phyloP scores from a whole-genome alignment of 2,888 invertebrate species.

The Syritta pipiens region DNA sequence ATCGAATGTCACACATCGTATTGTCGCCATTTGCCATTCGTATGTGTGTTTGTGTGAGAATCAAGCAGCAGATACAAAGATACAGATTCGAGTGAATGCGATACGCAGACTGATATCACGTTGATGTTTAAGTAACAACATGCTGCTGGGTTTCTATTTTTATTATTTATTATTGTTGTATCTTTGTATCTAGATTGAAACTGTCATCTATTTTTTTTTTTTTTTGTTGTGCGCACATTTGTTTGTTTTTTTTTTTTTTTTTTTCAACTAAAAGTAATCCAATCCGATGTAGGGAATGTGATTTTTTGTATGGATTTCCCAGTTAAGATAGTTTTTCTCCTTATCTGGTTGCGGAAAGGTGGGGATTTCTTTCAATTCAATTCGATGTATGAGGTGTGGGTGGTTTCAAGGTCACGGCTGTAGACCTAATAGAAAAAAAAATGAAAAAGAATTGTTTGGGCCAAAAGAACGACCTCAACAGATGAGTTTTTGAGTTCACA shows the following conservation, averaged over 20 bases:
- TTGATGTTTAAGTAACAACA: slow-evolving; percentile 30
- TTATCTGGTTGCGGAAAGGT: not conserved
- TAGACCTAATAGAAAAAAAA: no score
- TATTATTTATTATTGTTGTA: slow-evolving; percentile 1
- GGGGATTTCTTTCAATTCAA: no score
- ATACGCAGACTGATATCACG: slow-evolving; percentile 45
- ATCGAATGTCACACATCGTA: slow-evolving; percentile 25
- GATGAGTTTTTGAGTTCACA: no score
- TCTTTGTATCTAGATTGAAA: slow-evolving; percentile 25
- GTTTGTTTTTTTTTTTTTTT: not conserved
- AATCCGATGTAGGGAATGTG: slow-evolving; percentile 21
- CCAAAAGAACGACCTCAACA: no score
- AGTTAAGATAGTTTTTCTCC: slow-evolving; percentile 5
- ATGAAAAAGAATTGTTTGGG: no score
- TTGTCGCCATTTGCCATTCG: not conserved
- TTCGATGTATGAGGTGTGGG: no score
- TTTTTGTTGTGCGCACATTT: no score
- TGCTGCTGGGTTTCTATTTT: slow-evolving; percentile 24
- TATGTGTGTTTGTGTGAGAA: not conserved
- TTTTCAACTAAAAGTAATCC: slow-evolving; percentile 11
- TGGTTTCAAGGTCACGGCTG: no score
- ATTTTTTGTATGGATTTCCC: slow-evolving; percentile 30
- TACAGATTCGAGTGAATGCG: slow-evolving; percentile 19
- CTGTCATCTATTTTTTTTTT: slow-evolving; percentile 17
- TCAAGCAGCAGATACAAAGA: not conserved